Percentiles rank a stretch among this genome's conserved stretches.
phyloP scores from a whole-genome alignment of 2,797 vertebrate species.

The Eleutherodactylus coqui region DNA sequence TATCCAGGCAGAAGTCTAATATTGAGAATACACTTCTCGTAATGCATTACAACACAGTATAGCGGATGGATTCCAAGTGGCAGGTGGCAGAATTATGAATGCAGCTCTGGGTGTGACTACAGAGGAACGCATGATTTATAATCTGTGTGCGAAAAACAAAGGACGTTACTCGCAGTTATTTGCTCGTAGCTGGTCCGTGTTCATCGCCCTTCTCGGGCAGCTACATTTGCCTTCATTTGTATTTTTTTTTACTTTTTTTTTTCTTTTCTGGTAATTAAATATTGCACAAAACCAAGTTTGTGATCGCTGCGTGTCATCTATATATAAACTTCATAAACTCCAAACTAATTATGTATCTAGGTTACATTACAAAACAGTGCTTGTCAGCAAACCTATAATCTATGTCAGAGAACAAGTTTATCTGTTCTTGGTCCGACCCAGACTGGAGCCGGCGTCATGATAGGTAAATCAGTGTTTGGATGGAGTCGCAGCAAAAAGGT shows the following conservation, averaged over 20 bases:
- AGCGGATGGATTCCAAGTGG: not conserved
- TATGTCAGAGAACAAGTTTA: not conserved
- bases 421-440: not conserved
- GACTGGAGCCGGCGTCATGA: not conserved
- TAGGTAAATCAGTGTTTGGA: too few species aligned
- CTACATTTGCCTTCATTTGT: not conserved
- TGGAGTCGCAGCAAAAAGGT: too few species aligned
- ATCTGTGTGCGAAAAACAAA: too few species aligned
- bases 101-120: not conserved
- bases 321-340: not conserved
- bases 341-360: slow-evolving; percentile 9
- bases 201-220: too few species aligned
- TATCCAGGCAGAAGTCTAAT: too few species aligned
- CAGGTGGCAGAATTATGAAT: not conserved
- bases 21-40: not conserved
- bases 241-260: not conserved
- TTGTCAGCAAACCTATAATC: not conserved
- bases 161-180: too few species aligned
- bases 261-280: not conserved
- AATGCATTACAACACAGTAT: too few species aligned
- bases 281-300: not conserved
- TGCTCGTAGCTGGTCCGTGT: too few species aligned
- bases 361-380: not conserved
- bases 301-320: not conserved
- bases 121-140: not conserved